A percentile compares a stretch with the other conserved stretches of the same genome.
These are phyloP conservation scores for Madoqua kirkii DNA, from an alignment of 2,113 vertebrate species.

Conservation along the genomic window DNA sequence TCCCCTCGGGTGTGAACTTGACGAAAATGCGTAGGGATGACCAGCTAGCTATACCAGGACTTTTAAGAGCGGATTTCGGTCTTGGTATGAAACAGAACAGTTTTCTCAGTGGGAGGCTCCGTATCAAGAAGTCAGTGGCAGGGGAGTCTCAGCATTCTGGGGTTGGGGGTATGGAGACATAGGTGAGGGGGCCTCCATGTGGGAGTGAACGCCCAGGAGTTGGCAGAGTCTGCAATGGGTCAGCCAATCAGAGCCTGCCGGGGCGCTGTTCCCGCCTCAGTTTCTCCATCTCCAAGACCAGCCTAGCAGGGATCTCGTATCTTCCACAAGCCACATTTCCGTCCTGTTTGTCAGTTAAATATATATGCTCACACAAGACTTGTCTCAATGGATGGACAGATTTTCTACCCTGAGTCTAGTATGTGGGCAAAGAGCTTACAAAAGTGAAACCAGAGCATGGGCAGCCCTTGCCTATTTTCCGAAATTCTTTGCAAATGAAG, in stretches of 20 bases:
- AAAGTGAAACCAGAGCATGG: background rate
- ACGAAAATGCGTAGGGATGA: background rate
- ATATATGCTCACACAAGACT: background rate
- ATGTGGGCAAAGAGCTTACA: background rate
- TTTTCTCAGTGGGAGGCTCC: fast-evolving
- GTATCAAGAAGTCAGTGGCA: background rate
- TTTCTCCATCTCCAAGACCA: background rate
- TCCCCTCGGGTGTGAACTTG: fast-evolving
- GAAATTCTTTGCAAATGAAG: background rate
- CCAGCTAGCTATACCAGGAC: background rate
- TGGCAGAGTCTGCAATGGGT: fast-evolving
- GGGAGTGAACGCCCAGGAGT: fast-evolving
- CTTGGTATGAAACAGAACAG: background rate
- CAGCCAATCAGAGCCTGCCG: background rate
- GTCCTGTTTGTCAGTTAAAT: background rate
- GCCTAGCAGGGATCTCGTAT: background rate
- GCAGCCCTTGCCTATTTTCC: background rate
- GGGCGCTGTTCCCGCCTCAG: fast-evolving
- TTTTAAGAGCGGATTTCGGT: background rate
- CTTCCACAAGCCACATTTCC: background rate
- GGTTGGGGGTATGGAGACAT: fast-evolving
- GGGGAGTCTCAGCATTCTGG: background rate
- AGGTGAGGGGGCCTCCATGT: fast-evolving
- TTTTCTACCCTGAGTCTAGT: background rate
- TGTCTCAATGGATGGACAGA: background rate